Percentiles rank a stretch among this genome's conserved stretches.
phyloP scores from a whole-genome alignment of 2,888 invertebrate genomes.

The Nymphalis urticae region DNA sequence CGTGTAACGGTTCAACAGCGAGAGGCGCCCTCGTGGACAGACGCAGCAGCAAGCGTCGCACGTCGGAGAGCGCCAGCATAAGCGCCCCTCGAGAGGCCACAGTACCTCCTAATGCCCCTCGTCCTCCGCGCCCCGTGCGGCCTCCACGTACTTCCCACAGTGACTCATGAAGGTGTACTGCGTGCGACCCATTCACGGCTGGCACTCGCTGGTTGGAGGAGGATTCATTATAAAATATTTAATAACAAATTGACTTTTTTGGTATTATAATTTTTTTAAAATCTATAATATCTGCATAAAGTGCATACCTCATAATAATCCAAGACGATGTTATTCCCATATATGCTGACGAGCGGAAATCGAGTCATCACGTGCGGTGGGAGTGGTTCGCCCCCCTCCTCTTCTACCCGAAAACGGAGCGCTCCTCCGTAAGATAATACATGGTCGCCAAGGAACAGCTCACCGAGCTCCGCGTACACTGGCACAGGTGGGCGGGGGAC shows the following conservation, averaged over 20 bases:
- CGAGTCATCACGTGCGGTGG: constrained; percentile 79
- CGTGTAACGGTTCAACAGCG: constrained; percentile 56
- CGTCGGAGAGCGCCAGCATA: constrained; percentile 95
- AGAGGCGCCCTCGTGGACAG: constrained; percentile 74
- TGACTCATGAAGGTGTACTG: constrained; percentile 87
- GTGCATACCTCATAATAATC: constrained; percentile 85
- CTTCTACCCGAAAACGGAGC: constrained; percentile 88
- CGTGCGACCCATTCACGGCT: constrained; percentile 76
- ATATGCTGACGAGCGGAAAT: constrained; percentile 91
- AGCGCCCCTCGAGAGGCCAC: constrained; percentile 85
- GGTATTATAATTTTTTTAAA: neutral
- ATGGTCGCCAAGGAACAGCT: constrained; percentile 91
- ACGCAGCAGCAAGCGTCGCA: constrained; percentile 90
- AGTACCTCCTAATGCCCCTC: constrained; percentile 15
- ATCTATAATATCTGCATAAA: neutral
- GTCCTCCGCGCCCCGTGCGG: constrained; percentile 30
- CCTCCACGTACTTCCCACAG: constrained; percentile 85
- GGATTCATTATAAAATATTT: neutral
- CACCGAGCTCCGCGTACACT: constrained; percentile 91
- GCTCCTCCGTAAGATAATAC: constrained; percentile 95
- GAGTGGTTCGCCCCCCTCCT: constrained; percentile 83
- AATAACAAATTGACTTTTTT: neutral
- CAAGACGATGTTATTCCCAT: constrained; percentile 87
- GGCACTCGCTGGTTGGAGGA: constrained; percentile 57
- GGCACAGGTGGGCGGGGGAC: constrained; percentile 82